Percentiles rank a stretch among this genome's conserved stretches.
These are phyloP conservation scores for Cheilosia pagana DNA, from an alignment of 2,888 invertebrate species.

Conservation along the genomic window DNA sequence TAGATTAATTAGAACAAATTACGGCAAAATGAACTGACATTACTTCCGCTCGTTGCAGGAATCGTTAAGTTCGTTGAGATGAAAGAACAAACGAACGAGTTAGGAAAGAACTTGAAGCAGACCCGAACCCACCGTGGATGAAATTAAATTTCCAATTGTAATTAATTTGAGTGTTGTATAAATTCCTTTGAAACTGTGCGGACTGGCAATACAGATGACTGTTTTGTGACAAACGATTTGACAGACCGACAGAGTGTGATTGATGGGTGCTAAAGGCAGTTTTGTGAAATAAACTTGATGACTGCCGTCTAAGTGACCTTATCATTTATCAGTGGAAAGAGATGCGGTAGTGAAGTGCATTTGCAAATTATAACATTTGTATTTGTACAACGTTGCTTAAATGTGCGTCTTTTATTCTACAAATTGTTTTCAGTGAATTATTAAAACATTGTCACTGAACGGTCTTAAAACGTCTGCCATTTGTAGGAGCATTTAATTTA, in stretches of 20 bases:
- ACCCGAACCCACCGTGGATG: not conserved
- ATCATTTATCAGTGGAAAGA: too few species aligned
- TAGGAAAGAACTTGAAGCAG: not conserved
- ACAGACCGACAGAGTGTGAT: conserved; percentile 4
- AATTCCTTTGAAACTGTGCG: conserved; percentile 19
- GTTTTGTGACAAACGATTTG: conserved; percentile 20
- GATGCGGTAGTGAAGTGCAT: too few species aligned
- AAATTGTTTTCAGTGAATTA: too few species aligned
- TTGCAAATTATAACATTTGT: too few species aligned
- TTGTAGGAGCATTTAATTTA: too few species aligned
- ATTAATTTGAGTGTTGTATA: conserved; percentile 28
- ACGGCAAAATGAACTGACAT: conserved; percentile 36
- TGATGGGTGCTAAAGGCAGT: not conserved
- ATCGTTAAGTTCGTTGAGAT: conserved; percentile 33
- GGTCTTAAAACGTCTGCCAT: too few species aligned
- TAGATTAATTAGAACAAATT: conserved; percentile 50
- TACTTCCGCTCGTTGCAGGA: conserved; percentile 35
- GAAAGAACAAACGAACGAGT: conserved; percentile 29
- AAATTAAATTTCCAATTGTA: conserved; percentile 31
- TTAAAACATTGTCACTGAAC: too few species aligned
- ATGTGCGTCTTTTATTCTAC: too few species aligned
- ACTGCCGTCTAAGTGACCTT: not conserved
- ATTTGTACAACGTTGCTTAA: too few species aligned
- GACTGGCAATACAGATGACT: conserved; percentile 5
- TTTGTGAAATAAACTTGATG: not conserved